A percentile compares a stretch with the other conserved stretches of the same genome.
Conservation (phyloP, 2,797 vertebrate genomes). For the Ciconia nigra region DNA sequence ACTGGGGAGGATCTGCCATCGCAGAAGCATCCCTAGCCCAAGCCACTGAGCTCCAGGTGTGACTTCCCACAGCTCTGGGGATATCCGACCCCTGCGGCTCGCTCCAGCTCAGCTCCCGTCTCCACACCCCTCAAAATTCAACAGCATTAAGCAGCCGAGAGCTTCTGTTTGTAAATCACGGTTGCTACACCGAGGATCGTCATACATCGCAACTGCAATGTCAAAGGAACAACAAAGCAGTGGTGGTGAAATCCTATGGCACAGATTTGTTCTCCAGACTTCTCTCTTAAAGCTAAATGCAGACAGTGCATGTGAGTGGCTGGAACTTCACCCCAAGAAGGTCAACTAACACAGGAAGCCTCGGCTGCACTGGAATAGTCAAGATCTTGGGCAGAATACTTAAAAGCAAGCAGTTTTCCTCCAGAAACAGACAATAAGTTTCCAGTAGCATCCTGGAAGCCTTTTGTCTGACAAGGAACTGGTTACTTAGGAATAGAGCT, state of each 20-base stretch:
- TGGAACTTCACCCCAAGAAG: background rate
- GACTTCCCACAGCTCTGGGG: background rate
- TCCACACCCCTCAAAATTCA: background rate
- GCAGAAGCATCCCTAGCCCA: background rate
- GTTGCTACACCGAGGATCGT: background rate
- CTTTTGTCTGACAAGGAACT: background rate
- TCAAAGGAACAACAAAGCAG: background rate
- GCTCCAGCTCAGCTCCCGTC: background rate
- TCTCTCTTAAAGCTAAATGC: background rate
- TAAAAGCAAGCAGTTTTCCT: background rate
- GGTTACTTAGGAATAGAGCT: background rate
- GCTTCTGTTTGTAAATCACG: background rate
- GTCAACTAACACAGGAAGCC: background rate
- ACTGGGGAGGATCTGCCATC: fast-evolving
- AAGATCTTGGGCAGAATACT: background rate
- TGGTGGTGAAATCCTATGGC: fast-evolving
- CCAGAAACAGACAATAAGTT: background rate
- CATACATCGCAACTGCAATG: fast-evolving
- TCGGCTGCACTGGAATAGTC: background rate
- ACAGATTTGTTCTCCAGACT: background rate
- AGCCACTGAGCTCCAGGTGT: fast-evolving
- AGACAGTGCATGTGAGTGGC: background rate
- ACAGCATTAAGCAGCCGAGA: background rate
- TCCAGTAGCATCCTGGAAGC: background rate
- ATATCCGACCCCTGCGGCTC: fast-evolving